Evolutionary conservation across 2,888 invertebrate genomes (phyloP).

Genomic region (Listrodromus nycthemerus): DNA sequence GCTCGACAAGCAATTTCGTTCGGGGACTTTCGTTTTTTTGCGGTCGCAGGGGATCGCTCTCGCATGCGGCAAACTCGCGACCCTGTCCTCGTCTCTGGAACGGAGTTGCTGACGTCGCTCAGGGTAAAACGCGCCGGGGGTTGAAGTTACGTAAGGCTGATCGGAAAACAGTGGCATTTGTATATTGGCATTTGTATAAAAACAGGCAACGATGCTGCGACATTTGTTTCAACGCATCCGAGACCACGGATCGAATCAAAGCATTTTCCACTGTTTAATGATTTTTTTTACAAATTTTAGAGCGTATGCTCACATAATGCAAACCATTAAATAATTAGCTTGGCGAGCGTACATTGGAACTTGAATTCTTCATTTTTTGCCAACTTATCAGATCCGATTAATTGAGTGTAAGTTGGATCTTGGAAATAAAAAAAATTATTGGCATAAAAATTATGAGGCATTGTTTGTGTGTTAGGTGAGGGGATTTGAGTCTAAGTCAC

Average conservation of each 20-base stretch:
- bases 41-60: conserved; percentile 24
- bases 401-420: background rate
- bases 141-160: conserved; percentile 16
- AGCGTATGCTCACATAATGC: background rate
- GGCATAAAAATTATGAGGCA: too few relatives aligned
- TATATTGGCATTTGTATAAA: background rate
- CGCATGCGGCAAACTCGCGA: conserved; percentile 12
- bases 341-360: background rate
- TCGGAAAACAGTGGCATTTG: conserved; percentile 8
- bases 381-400: background rate
- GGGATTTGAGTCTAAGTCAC: background rate
- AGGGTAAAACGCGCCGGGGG: conserved; percentile 3
- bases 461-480: background rate
- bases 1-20: conserved; percentile 65
- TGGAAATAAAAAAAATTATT: background rate
- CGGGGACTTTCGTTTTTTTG: conserved; percentile 38
- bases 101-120: conserved; percentile 18
- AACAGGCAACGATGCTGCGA: background rate
- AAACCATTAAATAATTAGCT: background rate
- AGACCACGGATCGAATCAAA: background rate
- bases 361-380: background rate
- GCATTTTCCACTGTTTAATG: background rate
- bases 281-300: conserved; percentile 7
- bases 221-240: background rate
- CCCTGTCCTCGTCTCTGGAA: background rate